These are phyloP conservation scores for Cynoglossus semilaevis DNA, from an alignment of 2,113 vertebrate genomes.

Conservation along the genomic window DNA sequence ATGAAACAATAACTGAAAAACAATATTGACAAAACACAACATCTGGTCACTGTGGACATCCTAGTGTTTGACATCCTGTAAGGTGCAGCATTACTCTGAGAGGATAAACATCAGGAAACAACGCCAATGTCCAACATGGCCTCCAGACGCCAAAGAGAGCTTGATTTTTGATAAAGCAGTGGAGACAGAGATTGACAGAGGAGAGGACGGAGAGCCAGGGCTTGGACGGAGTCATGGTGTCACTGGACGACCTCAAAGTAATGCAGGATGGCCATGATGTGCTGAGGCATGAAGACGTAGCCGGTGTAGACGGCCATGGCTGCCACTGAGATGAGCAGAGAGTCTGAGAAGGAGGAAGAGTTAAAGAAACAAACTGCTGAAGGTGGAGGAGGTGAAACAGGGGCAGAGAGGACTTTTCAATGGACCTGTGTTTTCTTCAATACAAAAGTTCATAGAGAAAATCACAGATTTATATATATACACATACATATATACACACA, in stretches of 20 bases:
- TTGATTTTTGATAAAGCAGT: not conserved
- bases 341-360: slow-evolving; percentile 75
- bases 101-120: too few relatives aligned
- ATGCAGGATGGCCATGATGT: slow-evolving; percentile 98
- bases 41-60: too few relatives aligned
- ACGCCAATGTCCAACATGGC: not conserved
- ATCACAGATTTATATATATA: too few relatives aligned
- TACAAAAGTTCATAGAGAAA: too few relatives aligned
- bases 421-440: too few relatives aligned
- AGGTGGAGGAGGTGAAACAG: too few relatives aligned
- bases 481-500: too few relatives aligned
- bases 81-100: not conserved
- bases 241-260: slow-evolving; percentile 95
- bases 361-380: slow-evolving; percentile 29
- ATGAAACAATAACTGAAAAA: too few relatives aligned
- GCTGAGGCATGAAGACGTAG: slow-evolving; percentile 98
- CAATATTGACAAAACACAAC: too few relatives aligned
- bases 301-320: slow-evolving; percentile 97
- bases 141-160: too few relatives aligned
- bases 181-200: not conserved
- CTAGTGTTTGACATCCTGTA: too few relatives aligned
- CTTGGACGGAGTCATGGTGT: slow-evolving; percentile 36
- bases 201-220: not conserved
- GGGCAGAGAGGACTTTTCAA: too few relatives aligned
- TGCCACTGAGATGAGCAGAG: slow-evolving; percentile 88